phyloP scores from a whole-genome alignment of 1,140 invertebrate genomes.

The Sycophila sp. region DNA sequence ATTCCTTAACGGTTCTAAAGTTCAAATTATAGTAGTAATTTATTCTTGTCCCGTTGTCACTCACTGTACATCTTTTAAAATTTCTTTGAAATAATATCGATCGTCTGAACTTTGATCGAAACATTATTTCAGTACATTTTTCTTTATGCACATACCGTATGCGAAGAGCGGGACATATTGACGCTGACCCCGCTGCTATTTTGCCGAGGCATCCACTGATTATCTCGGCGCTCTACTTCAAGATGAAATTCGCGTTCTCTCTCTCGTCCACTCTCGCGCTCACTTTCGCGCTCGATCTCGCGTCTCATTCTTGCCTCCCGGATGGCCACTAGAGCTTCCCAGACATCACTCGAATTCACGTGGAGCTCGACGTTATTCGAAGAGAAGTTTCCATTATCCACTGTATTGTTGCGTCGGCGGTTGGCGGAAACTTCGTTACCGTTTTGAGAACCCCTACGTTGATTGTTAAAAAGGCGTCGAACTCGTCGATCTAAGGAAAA shows the following conservation, averaged over 20 bases:
- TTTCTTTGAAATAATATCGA: too few species aligned
- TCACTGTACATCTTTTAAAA: too few species aligned
- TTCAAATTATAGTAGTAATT: too few species aligned
- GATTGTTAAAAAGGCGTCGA: background rate
- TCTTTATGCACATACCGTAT: slow-evolving; percentile 45
- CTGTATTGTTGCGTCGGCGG: slow-evolving; percentile 46
- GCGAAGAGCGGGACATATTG: slow-evolving; percentile 52
- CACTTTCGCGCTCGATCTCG: slow-evolving; percentile 63
- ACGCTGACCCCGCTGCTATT: slow-evolving; percentile 48
- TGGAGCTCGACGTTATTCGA: slow-evolving; percentile 61
- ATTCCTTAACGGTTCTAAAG: too few species aligned
- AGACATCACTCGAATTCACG: slow-evolving; percentile 69
- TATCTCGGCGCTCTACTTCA: slow-evolving; percentile 28
- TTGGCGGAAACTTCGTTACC: background rate
- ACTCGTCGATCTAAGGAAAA: too few species aligned
- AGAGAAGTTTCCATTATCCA: slow-evolving; percentile 50
- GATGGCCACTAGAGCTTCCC: slow-evolving; percentile 74
- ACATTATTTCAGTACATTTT: too few species aligned
- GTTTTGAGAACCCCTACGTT: slow-evolving; percentile 17
- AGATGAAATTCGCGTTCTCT: slow-evolving; percentile 49
- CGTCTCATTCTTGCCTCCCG: slow-evolving; percentile 71
- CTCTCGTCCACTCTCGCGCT: slow-evolving; percentile 70
- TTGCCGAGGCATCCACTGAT: slow-evolving; percentile 39
- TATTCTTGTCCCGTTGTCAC: too few species aligned
- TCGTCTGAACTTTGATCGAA: too few species aligned